phyloP scores from a whole-genome alignment of 2,797 vertebrate genomes.

The Galaxias olidus region DNA sequence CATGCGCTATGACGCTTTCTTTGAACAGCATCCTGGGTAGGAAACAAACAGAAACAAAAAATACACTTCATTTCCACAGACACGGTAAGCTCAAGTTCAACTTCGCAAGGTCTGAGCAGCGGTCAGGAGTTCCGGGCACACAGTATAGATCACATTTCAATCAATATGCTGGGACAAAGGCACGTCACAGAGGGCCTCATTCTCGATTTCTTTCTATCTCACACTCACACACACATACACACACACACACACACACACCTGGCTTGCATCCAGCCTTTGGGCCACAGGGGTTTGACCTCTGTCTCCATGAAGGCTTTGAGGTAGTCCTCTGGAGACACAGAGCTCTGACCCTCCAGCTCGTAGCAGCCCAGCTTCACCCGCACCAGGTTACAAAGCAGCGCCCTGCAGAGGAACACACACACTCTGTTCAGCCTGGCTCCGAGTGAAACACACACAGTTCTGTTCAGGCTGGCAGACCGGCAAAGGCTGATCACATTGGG shows the following conservation, averaged over 20 bases:
- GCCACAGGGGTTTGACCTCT: conserved; percentile 95
- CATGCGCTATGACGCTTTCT: conserved; percentile 91
- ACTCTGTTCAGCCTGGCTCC: too few relatives aligned
- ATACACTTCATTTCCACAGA: background rate
- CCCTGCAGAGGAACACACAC: conserved; percentile 65
- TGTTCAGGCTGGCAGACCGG: too few relatives aligned
- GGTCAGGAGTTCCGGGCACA: too few relatives aligned
- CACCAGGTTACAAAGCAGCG: conserved; percentile 91
- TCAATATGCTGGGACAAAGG: too few relatives aligned
- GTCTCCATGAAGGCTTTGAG: conserved; percentile 95
- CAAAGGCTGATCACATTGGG: too few relatives aligned
- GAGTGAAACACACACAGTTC: background rate
- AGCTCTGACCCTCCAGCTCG: conserved; percentile 90
- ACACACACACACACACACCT: conserved; percentile 71
- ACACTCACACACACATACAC: background rate
- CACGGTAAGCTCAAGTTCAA: conserved; percentile 3
- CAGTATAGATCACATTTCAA: too few relatives aligned
- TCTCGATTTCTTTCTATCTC: too few relatives aligned
- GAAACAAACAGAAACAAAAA: conserved; percentile 23
- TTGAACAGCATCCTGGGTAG: conserved; percentile 91
- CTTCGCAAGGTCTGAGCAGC: too few relatives aligned
- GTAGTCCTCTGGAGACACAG: conserved; percentile 89
- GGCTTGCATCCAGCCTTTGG: conserved; percentile 99
- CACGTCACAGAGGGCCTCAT: too few relatives aligned
- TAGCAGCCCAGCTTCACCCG: conserved; percentile 95